phyloP scores from a whole-genome alignment of 2,113 vertebrate genomes.

The Noturus placidus region DNA sequence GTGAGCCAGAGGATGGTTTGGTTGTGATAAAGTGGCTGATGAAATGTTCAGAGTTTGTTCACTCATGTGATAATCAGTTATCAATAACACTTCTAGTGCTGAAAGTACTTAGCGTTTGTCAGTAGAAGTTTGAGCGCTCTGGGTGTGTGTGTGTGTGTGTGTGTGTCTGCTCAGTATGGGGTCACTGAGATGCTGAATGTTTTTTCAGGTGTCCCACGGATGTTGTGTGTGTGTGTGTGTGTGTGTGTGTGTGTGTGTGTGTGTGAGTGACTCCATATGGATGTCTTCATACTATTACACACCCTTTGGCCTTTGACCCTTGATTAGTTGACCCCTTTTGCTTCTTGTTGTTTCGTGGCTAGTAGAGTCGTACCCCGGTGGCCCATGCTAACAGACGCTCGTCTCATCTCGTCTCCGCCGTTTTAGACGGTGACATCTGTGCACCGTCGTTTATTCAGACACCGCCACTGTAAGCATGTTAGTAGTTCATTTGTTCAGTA shows the following conservation, averaged over 20 bases:
- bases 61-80: not conserved
- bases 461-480: not conserved
- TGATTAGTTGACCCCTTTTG: conserved; percentile 12
- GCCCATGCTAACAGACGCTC: conserved; percentile 13
- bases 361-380: not conserved
- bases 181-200: not conserved
- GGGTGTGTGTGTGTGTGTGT: conserved; percentile 11
- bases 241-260: not conserved
- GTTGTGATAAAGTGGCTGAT: not conserved
- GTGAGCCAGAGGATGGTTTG: not conserved
- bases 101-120: not conserved
- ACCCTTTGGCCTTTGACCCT: conserved; percentile 12
- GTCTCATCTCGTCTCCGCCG: conserved; percentile 20
- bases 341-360: conserved; percentile 1
- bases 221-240: not conserved
- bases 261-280: conserved; percentile 1
- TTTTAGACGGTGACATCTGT: conserved; percentile 1
- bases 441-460: conserved; percentile 8
- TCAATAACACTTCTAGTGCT: not conserved
- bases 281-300: conserved; percentile 2
- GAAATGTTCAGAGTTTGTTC: not conserved
- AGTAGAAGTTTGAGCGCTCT: not conserved
- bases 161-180: not conserved
- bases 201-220: not conserved
- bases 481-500: not conserved